phyloP scores from a whole-genome alignment of 2,797 vertebrate genomes.

The Falco peregrinus region DNA sequence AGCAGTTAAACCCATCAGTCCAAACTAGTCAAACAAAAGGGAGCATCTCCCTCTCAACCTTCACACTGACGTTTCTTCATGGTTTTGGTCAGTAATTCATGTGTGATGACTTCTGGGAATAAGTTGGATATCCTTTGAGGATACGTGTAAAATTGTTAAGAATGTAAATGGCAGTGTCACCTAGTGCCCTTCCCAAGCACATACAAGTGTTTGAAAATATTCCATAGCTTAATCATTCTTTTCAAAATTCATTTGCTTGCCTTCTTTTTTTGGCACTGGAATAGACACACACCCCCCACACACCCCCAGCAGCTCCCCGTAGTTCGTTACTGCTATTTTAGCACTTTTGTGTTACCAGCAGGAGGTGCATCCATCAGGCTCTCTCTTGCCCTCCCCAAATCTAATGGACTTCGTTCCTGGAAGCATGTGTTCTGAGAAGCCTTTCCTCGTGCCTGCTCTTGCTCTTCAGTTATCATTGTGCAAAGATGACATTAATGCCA shows the following conservation, averaged over 20 bases:
- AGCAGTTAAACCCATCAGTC: not conserved
- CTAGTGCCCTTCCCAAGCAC: not conserved
- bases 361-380: not conserved
- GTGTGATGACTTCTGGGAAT: not conserved
- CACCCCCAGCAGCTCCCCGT: not conserved
- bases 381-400: not conserved
- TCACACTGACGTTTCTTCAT: not conserved
- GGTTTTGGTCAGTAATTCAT: not conserved
- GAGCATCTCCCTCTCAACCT: not conserved
- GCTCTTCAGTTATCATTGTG: not conserved
- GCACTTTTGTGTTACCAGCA: not conserved
- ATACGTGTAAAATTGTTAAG: not conserved
- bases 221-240: not conserved
- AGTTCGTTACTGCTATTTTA: not conserved
- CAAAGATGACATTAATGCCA: not conserved
- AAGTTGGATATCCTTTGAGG: not conserved
- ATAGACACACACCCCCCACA: not conserved
- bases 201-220: not conserved
- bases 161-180: not conserved
- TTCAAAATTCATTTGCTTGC: not conserved
- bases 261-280: not conserved
- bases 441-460: not conserved
- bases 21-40: not conserved
- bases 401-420: not conserved
- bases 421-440: not conserved